Evolutionary conservation across 2,113 vertebrate genomes (phyloP).

Genomic region (Rattus rattus): DNA sequence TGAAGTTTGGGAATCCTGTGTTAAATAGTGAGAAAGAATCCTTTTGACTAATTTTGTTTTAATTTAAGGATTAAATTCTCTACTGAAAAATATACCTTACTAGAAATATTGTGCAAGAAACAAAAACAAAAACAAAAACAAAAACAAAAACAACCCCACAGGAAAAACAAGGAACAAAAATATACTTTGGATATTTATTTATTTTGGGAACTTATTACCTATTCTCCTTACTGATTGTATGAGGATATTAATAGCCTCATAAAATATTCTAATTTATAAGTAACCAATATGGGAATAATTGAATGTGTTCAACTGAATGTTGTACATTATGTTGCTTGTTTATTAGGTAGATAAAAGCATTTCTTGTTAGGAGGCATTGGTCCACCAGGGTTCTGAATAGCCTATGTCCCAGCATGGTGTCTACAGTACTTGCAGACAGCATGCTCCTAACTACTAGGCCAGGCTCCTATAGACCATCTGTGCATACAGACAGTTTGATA

Average conservation of each 20-base stretch:
- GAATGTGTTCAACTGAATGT: background rate
- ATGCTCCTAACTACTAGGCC: background rate
- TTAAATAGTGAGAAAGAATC: conserved; percentile 9
- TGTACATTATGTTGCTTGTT: background rate
- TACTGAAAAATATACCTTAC: background rate
- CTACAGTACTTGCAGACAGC: background rate
- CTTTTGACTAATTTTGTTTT: background rate
- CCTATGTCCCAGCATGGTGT: background rate
- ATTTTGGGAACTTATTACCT: background rate
- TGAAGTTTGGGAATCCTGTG: background rate
- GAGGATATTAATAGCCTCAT: background rate
- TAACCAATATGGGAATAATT: background rate
- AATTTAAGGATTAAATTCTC: background rate
- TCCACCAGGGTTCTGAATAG: background rate
- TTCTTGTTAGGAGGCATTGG: background rate
- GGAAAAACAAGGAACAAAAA: background rate
- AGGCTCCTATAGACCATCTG: background rate
- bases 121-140: background rate
- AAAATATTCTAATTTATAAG: background rate
- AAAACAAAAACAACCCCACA: background rate
- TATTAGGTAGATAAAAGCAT: background rate
- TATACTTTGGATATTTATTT: background rate
- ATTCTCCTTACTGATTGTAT: background rate
- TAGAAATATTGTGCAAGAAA: background rate
- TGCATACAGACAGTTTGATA: background rate